These are phyloP conservation scores for Elysia crispata DNA, from an alignment of 2,888 invertebrate species.

Conservation along the genomic window DNA sequence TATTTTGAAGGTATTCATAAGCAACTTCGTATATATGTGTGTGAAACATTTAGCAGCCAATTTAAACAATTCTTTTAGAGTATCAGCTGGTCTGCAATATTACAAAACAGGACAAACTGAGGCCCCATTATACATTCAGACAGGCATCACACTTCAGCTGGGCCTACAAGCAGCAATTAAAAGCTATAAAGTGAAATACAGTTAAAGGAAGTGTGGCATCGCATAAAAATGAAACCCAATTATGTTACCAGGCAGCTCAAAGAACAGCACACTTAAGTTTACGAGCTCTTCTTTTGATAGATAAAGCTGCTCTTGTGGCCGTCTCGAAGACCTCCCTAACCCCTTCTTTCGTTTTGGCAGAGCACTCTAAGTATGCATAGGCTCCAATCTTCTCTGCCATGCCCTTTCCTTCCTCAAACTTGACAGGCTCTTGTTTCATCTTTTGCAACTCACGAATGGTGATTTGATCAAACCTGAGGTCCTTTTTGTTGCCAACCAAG, in stretches of 20 bases:
- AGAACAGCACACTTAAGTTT: slow-evolving; percentile 44
- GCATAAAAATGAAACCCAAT: neutral
- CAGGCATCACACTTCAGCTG: too few species aligned
- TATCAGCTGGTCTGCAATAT: too few species aligned
- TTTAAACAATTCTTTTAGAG: too few species aligned
- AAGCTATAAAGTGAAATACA: neutral
- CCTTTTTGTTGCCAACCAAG: slow-evolving; percentile 95
- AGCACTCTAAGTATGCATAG: slow-evolving; percentile 98
- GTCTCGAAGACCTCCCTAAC: slow-evolving; percentile 99
- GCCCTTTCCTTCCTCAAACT: slow-evolving; percentile 96
- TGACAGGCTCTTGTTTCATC: slow-evolving; percentile 99
- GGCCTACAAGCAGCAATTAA: neutral
- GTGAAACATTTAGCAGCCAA: too few species aligned
- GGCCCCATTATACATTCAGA: too few species aligned
- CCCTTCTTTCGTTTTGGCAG: slow-evolving; percentile 99
- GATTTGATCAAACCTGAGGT: slow-evolving; percentile 79
- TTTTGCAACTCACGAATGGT: slow-evolving; percentile 85
- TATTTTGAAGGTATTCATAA: too few species aligned
- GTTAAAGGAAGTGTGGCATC: neutral
- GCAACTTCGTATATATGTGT: too few species aligned
- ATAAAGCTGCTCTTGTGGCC: slow-evolving; percentile 95
- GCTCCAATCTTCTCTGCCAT: slow-evolving; percentile 99
- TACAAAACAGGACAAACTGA: too few species aligned
- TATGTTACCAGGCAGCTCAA: slow-evolving; percentile 28
- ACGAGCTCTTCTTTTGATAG: slow-evolving; percentile 42